A percentile compares a stretch with the other conserved stretches of the same genome.
Conservation (phyloP, 2,113 vertebrate species). For the Psephotus haematonotus region DNA sequence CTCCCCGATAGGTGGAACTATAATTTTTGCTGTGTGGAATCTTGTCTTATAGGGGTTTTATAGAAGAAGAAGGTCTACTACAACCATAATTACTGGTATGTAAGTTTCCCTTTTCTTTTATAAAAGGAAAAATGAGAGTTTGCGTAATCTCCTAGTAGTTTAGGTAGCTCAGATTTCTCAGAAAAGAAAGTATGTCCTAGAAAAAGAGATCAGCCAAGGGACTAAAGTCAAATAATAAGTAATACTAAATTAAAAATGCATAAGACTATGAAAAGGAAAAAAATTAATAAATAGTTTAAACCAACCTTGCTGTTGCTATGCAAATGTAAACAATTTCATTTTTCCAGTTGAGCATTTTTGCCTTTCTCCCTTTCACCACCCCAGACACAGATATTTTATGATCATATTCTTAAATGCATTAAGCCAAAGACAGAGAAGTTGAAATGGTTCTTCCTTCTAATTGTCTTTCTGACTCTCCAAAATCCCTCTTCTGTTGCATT, state of each 20-base stretch:
- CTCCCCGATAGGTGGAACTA: conserved; percentile 68
- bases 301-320: not conserved
- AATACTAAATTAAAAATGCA: not conserved
- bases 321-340: not conserved
- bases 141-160: not conserved
- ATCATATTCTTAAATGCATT: not conserved
- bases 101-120: conserved; percentile 73
- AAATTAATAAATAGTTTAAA: not conserved
- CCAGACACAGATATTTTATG: not conserved
- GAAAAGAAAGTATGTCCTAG: not conserved
- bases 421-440: not conserved
- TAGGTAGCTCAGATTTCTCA: not conserved
- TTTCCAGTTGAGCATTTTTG: not conserved
- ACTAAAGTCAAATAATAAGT: not conserved
- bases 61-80: conserved; percentile 73
- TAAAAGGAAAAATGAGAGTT: conserved; percentile 49
- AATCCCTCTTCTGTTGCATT: not conserved
- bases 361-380: fast-evolving
- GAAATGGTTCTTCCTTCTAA: not conserved
- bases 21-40: conserved; percentile 76
- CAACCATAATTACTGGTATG: conserved; percentile 73
- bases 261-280: not conserved
- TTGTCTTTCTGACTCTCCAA: not conserved
- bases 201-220: not conserved
- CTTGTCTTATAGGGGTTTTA: conserved; percentile 74